Conservation (phyloP, 2,797 vertebrate species). For the Scarus forsteni region DNA sequence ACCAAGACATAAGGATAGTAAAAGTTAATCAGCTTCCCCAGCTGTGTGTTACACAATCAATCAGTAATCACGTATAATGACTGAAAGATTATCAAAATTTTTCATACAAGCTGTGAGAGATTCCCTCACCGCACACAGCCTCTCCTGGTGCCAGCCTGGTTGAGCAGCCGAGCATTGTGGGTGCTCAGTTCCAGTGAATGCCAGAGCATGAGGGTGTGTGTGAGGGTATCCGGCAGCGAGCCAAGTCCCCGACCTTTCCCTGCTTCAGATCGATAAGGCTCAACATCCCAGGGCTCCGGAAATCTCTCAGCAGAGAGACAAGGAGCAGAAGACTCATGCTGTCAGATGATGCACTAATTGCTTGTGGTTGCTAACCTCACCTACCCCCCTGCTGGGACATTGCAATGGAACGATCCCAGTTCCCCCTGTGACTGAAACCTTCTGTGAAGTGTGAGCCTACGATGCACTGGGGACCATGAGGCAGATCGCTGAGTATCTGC, state of each 20-base stretch:
- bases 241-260: constrained; percentile 81
- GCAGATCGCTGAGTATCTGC: not conserved
- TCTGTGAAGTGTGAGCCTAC: constrained; percentile 43
- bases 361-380: constrained; percentile 60
- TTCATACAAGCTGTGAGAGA: constrained; percentile 10
- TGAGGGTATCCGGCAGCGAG: constrained; percentile 58
- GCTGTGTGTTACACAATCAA: not conserved
- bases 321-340: constrained; percentile 73
- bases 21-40: not conserved
- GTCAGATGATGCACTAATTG: constrained; percentile 82
- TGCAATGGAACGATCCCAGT: constrained; percentile 50
- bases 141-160: constrained; percentile 29
- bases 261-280: constrained; percentile 75
- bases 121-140: not conserved
- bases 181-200: constrained; percentile 53
- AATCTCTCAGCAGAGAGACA: constrained; percentile 75
- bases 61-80: not conserved
- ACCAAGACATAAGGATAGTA: not conserved
- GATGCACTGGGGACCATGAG: constrained; percentile 15
- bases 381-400: constrained; percentile 52
- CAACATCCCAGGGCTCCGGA: constrained; percentile 79
- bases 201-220: constrained; percentile 35
- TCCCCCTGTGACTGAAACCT: constrained; percentile 26
- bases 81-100: constrained; percentile 9
- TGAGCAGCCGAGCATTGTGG: constrained; percentile 36